phyloP scores from a whole-genome alignment of 2,113 vertebrate genomes.

The Hippoglossus stenolepis region DNA sequence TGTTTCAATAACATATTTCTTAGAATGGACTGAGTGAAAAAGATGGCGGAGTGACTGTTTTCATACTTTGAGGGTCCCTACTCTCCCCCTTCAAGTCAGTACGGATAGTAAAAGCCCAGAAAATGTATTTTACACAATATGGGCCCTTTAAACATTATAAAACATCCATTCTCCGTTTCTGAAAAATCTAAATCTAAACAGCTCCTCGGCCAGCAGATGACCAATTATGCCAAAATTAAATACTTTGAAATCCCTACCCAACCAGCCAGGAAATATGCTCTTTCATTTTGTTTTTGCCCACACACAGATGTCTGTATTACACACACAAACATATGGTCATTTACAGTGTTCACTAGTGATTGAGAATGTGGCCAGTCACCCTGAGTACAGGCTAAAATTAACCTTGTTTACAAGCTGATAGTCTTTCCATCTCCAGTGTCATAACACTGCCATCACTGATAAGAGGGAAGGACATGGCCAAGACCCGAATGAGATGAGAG shows the following conservation, averaged over 20 bases:
- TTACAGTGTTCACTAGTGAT: slow-evolving; percentile 33
- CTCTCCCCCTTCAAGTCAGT: too few relatives aligned
- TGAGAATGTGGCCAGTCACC: slow-evolving; percentile 53
- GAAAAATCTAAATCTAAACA: neutral
- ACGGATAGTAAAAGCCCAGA: too few relatives aligned
- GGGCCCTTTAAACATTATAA: too few relatives aligned
- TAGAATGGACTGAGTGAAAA: too few relatives aligned
- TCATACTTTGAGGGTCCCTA: too few relatives aligned
- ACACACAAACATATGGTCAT: slow-evolving; percentile 7
- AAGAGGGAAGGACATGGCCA: slow-evolving; percentile 45
- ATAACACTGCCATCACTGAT: slow-evolving; percentile 57
- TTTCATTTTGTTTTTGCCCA: slow-evolving; percentile 30
- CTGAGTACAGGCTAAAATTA: slow-evolving; percentile 66
- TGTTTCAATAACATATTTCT: too few relatives aligned
- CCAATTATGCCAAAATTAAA: slow-evolving; percentile 17
- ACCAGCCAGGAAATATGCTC: slow-evolving; percentile 13
- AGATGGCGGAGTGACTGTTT: too few relatives aligned
- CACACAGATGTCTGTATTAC: slow-evolving; percentile 20
- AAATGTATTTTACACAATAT: too few relatives aligned
- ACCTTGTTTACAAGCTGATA: slow-evolving; percentile 72
- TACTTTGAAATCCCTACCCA: slow-evolving; percentile 29
- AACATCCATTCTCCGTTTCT: too few relatives aligned
- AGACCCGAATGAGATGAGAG: slow-evolving; percentile 18
- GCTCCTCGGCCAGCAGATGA: slow-evolving; percentile 13
- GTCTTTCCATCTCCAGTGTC: slow-evolving; percentile 67